These are phyloP conservation scores for Oreonectes daqikongensis DNA, from an alignment of 2,797 vertebrate genomes.

Conservation along the genomic window DNA sequence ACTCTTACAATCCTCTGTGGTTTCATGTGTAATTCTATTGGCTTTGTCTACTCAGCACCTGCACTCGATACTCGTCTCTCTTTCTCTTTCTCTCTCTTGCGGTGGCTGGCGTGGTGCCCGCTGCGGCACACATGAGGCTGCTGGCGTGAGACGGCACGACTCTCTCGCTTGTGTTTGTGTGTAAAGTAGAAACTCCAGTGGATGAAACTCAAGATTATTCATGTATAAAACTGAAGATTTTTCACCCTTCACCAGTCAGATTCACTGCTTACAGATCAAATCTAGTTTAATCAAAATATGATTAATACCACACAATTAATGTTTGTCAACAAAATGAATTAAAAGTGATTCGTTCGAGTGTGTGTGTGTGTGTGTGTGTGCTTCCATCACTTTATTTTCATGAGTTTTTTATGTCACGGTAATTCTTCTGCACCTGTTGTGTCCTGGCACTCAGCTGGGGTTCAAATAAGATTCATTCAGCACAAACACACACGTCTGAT, in stretches of 20 bases:
- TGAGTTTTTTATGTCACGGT: slow-evolving; percentile 52
- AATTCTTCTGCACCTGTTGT: slow-evolving; percentile 76
- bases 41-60: too few species aligned
- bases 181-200: slow-evolving; percentile 4
- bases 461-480: slow-evolving; percentile 70
- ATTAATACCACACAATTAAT: neutral
- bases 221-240: neutral
- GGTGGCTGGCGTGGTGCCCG: slow-evolving; percentile 66
- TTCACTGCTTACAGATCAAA: too few species aligned
- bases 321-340: neutral
- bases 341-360: too few species aligned
- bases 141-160: slow-evolving; percentile 69
- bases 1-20: too few species aligned
- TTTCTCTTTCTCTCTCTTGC: slow-evolving; percentile 50
- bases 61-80: neutral
- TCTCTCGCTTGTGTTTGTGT: slow-evolving; percentile 55
- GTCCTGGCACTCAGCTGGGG: slow-evolving; percentile 74
- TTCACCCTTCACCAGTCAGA: too few species aligned
- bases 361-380: too few species aligned
- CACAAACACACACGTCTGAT: neutral
- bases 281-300: too few species aligned
- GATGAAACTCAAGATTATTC: neutral
- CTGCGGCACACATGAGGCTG: slow-evolving; percentile 58
- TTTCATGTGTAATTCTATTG: too few species aligned
- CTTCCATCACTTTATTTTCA: too few species aligned